Evolutionary conservation across 2,113 vertebrate species (phyloP).

Genomic region (Eublepharis macularius): DNA sequence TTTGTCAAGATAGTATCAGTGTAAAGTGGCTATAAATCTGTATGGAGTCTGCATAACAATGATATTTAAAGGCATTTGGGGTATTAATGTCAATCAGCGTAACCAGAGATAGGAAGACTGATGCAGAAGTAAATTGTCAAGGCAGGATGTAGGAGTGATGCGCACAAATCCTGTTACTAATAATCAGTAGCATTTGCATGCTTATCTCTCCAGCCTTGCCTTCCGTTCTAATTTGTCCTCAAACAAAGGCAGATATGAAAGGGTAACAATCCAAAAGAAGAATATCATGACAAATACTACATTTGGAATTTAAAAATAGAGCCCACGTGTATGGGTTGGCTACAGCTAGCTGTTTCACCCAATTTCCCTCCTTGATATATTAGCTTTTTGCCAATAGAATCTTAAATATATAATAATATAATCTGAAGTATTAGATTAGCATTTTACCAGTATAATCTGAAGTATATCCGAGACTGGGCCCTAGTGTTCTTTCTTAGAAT

Average conservation of each 20-base stretch:
- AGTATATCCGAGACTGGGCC: too few species aligned
- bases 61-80: slow-evolving; percentile 12
- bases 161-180: slow-evolving; percentile 30
- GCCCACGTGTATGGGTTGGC: too few species aligned
- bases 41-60: neutral
- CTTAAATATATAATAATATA: too few species aligned
- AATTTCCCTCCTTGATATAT: too few species aligned
- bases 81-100: slow-evolving; percentile 42
- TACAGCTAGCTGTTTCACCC: too few species aligned
- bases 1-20: slow-evolving; percentile 29
- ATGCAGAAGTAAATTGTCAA: slow-evolving; percentile 31
- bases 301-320: neutral
- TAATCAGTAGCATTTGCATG: neutral
- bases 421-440: too few species aligned
- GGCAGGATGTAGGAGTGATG: neutral
- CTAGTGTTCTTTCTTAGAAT: too few species aligned
- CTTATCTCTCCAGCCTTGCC: neutral
- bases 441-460: too few species aligned
- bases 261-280: neutral
- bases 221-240: neutral
- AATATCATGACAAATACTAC: neutral
- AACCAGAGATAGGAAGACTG: slow-evolving; percentile 17
- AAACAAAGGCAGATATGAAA: neutral
- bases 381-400: too few species aligned
- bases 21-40: slow-evolving; percentile 14